A percentile compares a stretch with the other conserved stretches of the same genome.
These are phyloP conservation scores for Sinocyclocheilus anshuiensis DNA, from an alignment of 2,113 vertebrate genomes.

Conservation along the genomic window DNA sequence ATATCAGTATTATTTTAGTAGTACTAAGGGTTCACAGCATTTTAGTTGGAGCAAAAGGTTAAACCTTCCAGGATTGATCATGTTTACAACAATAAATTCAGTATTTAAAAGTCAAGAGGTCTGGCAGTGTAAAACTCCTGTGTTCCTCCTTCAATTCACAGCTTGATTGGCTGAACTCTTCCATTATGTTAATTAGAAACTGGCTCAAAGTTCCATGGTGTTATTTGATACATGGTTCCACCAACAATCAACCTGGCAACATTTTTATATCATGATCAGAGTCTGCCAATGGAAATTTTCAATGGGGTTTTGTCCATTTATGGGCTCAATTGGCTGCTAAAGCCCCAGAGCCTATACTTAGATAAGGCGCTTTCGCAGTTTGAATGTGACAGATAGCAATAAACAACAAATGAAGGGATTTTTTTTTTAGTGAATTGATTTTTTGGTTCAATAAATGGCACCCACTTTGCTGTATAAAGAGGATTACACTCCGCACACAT, in stretches of 20 bases:
- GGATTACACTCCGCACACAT: conserved; percentile 5
- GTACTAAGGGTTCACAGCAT: background rate
- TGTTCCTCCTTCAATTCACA: conserved; percentile 38
- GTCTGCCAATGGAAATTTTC: conserved; percentile 62
- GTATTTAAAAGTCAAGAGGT: conserved; percentile 44
- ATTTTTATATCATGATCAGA: conserved; percentile 52
- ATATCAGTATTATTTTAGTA: background rate
- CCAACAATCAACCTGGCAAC: conserved; percentile 67
- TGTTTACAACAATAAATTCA: conserved; percentile 50
- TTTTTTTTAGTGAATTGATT: conserved; percentile 54
- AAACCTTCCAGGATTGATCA: conserved; percentile 41
- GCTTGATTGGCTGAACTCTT: conserved; percentile 63
- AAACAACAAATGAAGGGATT: conserved; percentile 51
- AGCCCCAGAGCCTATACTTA: conserved; percentile 48
- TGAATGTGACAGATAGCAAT: conserved; percentile 58
- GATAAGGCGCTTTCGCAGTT: conserved; percentile 53
- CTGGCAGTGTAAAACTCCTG: background rate
- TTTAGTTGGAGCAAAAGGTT: background rate
- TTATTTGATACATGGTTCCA: conserved; percentile 64
- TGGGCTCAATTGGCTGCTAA: conserved; percentile 64
- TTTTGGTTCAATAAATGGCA: conserved; percentile 55
- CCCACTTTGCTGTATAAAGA: conserved; percentile 35
- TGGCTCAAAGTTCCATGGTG: conserved; percentile 59
- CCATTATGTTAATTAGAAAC: conserved; percentile 69
- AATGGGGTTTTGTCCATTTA: conserved; percentile 62